These are phyloP conservation scores for Drosophila tanythrix DNA, from an alignment of 2,888 invertebrate species.

Conservation along the genomic window DNA sequence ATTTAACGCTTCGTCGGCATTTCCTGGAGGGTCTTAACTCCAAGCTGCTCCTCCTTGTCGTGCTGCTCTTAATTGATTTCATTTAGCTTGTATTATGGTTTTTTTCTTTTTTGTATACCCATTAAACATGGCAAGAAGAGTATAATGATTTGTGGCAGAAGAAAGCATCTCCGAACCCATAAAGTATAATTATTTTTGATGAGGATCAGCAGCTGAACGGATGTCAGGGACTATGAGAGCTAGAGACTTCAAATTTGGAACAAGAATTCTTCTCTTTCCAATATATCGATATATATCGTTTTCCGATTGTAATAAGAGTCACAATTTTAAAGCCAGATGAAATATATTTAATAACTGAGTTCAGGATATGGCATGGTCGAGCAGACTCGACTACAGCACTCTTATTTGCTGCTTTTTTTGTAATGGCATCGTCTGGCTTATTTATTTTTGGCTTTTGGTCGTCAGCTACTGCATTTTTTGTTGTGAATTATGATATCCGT, in stretches of 20 bases:
- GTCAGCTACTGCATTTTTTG: conserved; percentile 52
- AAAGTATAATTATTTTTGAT: too few species aligned
- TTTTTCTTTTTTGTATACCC: background rate
- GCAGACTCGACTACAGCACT: background rate
- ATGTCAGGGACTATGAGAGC: background rate
- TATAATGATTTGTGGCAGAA: background rate
- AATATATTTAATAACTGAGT: background rate
- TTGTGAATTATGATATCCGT: conserved; percentile 76
- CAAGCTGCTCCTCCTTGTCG: background rate
- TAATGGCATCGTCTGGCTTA: conserved; percentile 41
- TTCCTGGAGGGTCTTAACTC: conserved; percentile 24
- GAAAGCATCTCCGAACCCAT: background rate
- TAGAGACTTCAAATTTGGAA: background rate
- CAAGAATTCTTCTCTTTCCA: background rate
- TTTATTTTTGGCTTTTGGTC: conserved; percentile 46
- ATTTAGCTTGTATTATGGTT: conserved; percentile 34
- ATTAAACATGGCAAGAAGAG: background rate
- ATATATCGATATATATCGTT: background rate
- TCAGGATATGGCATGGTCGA: background rate
- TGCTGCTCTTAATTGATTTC: conserved; percentile 70
- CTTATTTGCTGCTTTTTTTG: conserved; percentile 7
- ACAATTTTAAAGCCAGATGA: background rate
- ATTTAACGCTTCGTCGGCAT: conserved; percentile 77
- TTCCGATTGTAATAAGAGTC: background rate
- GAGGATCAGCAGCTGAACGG: too few species aligned